A percentile compares a stretch with the other conserved stretches of the same genome.
Conservation (phyloP, 2,888 invertebrate species). For the Zygaena filipendulae region DNA sequence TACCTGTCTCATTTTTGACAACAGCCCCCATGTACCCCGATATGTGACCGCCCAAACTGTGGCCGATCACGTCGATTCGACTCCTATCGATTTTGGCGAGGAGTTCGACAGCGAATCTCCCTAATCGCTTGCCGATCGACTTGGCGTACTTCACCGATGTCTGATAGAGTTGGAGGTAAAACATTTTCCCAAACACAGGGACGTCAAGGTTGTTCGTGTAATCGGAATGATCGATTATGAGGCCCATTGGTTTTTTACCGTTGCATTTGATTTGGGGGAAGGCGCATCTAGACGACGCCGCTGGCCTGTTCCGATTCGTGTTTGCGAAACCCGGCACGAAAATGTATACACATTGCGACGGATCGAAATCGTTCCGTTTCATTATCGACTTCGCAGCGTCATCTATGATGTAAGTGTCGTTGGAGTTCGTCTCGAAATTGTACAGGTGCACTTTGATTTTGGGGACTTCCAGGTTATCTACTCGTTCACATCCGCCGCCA, state of each 20-base stretch:
- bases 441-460: neutral
- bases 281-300: neutral
- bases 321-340: neutral
- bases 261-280: neutral
- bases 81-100: neutral
- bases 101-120: neutral
- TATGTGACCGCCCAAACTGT: neutral
- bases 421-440: neutral
- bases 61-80: neutral
- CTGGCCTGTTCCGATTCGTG: too few relatives aligned
- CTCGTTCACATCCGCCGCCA: neutral
- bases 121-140: neutral
- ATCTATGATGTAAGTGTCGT: neutral
- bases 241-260: neutral
- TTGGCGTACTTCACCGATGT: neutral
- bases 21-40: neutral
- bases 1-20: neutral
- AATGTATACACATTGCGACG: neutral
- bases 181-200: neutral
- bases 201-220: neutral
- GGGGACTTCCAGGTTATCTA: neutral
- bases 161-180: neutral
- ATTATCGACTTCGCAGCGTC: neutral
- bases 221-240: neutral
- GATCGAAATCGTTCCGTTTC: neutral